A percentile compares a stretch with the other conserved stretches of the same genome.
These are phyloP conservation scores for Drosophila helvetica DNA, from an alignment of 2,888 invertebrate genomes.

Conservation along the genomic window DNA sequence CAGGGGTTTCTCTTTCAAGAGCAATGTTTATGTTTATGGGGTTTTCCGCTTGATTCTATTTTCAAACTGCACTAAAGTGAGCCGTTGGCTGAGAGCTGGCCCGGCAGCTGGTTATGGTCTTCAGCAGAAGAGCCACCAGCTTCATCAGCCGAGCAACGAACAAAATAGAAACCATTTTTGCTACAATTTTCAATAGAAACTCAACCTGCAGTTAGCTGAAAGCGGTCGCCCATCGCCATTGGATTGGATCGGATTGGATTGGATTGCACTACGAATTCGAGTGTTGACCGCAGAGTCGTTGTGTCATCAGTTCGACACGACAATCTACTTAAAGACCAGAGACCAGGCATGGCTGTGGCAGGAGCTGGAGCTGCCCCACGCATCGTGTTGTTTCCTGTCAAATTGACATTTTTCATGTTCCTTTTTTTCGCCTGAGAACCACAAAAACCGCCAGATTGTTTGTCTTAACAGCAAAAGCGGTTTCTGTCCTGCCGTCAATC, in stretches of 20 bases:
- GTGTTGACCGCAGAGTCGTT: conserved; percentile 27
- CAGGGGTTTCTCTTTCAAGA: conserved; percentile 33
- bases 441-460: conserved; percentile 72
- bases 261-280: conserved; percentile 5
- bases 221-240: not conserved
- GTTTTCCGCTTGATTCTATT: conserved; percentile 75
- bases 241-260: conserved; percentile 5
- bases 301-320: conserved; percentile 65
- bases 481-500: conserved; percentile 59
- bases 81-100: conserved; percentile 11
- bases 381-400: conserved; percentile 58
- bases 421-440: conserved; percentile 63
- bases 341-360: not conserved
- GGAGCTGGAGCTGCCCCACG: conserved; percentile 2
- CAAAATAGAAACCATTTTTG: conserved; percentile 51
- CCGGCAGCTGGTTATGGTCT: conserved; percentile 54
- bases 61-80: conserved; percentile 48
- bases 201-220: conserved; percentile 46
- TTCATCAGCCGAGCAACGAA: conserved; percentile 30
- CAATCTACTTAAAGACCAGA: conserved; percentile 66
- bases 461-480: conserved; percentile 68
- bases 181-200: conserved; percentile 66
- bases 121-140: conserved; percentile 41
- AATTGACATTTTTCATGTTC: conserved; percentile 68
- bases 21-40: conserved; percentile 69